phyloP scores from a whole-genome alignment of 1,140 invertebrate genomes.

The Penaeus indicus region DNA sequence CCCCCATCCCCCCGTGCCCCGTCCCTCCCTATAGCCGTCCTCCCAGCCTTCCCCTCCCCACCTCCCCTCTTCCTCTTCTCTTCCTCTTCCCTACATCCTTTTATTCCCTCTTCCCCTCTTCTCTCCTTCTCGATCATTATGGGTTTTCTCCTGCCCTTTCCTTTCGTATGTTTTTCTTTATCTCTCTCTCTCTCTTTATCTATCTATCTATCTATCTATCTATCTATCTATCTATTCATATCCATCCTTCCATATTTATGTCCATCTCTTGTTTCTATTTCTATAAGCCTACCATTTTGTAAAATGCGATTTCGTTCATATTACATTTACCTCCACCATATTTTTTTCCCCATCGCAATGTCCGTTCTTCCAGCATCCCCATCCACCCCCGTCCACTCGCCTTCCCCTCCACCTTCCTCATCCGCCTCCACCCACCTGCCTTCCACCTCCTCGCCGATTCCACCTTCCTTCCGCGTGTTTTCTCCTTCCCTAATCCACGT shows the following conservation, averaged over 20 bases:
- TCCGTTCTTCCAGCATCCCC: background rate
- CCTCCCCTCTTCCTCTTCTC: too few species aligned
- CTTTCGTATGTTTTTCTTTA: background rate
- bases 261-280: background rate
- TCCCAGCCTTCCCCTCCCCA: too few species aligned
- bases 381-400: background rate
- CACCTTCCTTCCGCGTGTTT: background rate
- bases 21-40: too few species aligned
- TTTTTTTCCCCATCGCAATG: background rate
- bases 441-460: background rate
- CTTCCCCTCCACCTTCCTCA: background rate
- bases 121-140: background rate
- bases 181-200: background rate
- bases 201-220: constrained; percentile 1
- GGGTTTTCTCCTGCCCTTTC: background rate
- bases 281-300: too few species aligned
- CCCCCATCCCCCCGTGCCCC: too few species aligned
- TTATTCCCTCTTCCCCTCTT: background rate
- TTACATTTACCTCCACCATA: too few species aligned
- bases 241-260: background rate
- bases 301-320: too few species aligned
- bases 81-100: too few species aligned
- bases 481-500: background rate
- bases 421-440: background rate
- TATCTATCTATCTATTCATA: background rate